Conservation (phyloP, 2,113 vertebrate species). For the Triplophysa dalaica region DNA sequence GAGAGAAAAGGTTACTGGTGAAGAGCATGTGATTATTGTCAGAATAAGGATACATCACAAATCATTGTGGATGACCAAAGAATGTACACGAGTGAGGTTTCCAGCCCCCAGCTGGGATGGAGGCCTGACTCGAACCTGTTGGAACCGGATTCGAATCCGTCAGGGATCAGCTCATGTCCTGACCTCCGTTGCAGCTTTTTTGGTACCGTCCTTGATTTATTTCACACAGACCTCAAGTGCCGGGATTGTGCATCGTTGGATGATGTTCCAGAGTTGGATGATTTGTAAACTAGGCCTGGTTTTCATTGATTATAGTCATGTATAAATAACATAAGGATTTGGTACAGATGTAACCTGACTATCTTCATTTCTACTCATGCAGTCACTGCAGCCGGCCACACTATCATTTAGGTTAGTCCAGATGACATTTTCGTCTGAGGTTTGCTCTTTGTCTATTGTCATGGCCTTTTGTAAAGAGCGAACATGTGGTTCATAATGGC, state of each 20-base stretch:
- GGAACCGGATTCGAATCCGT: slow-evolving; percentile 43
- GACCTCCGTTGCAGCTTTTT: slow-evolving; percentile 1
- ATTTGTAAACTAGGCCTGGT: not conserved
- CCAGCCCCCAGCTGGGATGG: slow-evolving; percentile 41
- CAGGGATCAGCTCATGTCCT: slow-evolving; percentile 28
- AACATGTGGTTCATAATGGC: slow-evolving; percentile 14
- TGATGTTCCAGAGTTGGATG: not conserved
- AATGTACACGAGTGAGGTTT: slow-evolving; percentile 42
- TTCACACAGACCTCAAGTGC: not conserved
- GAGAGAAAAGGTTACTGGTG: slow-evolving; percentile 53
- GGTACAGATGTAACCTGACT: not conserved
- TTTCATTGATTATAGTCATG: not conserved
- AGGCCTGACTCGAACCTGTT: slow-evolving; percentile 51
- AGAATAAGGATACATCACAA: slow-evolving; percentile 48
- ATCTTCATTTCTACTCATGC: slow-evolving; percentile 9
- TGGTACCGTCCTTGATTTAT: slow-evolving; percentile 1
- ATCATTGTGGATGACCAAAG: slow-evolving; percentile 59
- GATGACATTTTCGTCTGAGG: slow-evolving; percentile 28
- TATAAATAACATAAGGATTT: slow-evolving; percentile 16
- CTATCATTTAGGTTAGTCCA: slow-evolving; percentile 34
- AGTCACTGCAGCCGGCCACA: not conserved
- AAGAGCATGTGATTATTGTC: slow-evolving; percentile 59
- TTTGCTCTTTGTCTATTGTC: slow-evolving; percentile 43
- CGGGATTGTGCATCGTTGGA: not conserved
- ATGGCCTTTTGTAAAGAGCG: slow-evolving; percentile 37